Evolutionary conservation across 2,888 invertebrate species (phyloP), one percentile per base, ranked within the genome.

Genomic region (Argynnis bischoffii): DNA sequence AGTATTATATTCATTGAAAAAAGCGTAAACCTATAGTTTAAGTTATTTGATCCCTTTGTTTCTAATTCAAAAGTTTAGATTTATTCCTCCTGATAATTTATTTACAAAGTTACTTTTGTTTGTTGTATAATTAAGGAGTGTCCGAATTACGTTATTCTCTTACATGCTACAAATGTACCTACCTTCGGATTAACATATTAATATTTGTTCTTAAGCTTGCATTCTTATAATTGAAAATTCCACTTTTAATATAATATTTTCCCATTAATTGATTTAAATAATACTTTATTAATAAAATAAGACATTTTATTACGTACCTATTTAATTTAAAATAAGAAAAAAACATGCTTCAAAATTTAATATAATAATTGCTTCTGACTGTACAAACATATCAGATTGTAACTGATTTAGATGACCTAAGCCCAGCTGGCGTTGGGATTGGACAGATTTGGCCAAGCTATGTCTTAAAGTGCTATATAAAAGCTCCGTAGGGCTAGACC

Each of bases 391-490:
- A 74, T 70, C 80, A 68, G 63, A 68, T 83, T 83, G 54, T 54
- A 82, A 82, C 79, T 83, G 78, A 73, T 78, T 81, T 77, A 78
- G 81, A 79, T 87, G 90, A 87, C 89, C 91, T 91, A 91, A 87
- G 86, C 85, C 83, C 80, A 83, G 78, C 77, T 77, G 75, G 81
- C 81, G 85, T 88, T 89, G 89, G 89, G 89, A 86, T 84, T 88
- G 87, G 83, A 87, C 85, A 78, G 84, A 91, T 91, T 91, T 81
- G 83, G 84, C 76, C 78, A 79, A 81, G 78, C 81, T 85, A 88
- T 88, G 85, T 88, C 84, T 80, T 82, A 84, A 79, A 81, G 74
- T 75, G 78, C 84, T 93, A 93, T 41, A 41, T 93, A 93, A 85
- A 93, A 92, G 87, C 85, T 76, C 73, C 71, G 76, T 72, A 67